These are phyloP conservation scores for Scaptomyza reducta DNA, from an alignment of 2,888 invertebrate species.

Conservation along the genomic window DNA sequence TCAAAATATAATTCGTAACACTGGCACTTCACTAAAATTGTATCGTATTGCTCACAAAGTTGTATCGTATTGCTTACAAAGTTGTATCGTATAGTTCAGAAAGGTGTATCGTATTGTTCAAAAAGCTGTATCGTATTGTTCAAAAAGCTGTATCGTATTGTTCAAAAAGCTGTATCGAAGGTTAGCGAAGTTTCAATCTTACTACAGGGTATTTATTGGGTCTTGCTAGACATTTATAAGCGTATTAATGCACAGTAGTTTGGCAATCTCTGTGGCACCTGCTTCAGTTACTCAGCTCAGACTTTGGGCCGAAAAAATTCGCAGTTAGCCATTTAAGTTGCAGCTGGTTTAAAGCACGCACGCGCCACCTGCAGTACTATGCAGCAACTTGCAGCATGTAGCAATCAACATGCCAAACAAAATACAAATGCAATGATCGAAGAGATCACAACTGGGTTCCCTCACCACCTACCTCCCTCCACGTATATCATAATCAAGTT, in stretches of 20 bases:
- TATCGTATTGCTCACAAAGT: neutral
- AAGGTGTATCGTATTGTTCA: neutral
- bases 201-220: slow-evolving; percentile 4
- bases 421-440: slow-evolving; percentile 10
- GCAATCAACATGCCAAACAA: slow-evolving; percentile 1
- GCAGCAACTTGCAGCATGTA: neutral
- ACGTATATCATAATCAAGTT: neutral
- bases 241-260: neutral
- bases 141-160: too few species aligned
- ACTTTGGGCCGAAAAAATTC: slow-evolving; percentile 2
- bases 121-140: neutral
- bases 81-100: neutral
- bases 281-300: slow-evolving; percentile 1
- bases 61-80: neutral
- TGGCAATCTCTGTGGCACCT: slow-evolving; percentile 26
- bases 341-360: slow-evolving; percentile 28
- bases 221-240: neutral
- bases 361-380: slow-evolving; percentile 15
- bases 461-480: neutral
- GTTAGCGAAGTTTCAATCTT: too few species aligned
- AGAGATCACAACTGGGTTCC: neutral
- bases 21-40: neutral
- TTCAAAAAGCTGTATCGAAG: too few species aligned
- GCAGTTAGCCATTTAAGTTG: slow-evolving; percentile 6
- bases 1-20: neutral